A percentile compares a stretch with the other conserved stretches of the same genome.
These are phyloP conservation scores for Trypoxylon attenuatum DNA, from an alignment of 2,888 invertebrate species.

Conservation along the genomic window DNA sequence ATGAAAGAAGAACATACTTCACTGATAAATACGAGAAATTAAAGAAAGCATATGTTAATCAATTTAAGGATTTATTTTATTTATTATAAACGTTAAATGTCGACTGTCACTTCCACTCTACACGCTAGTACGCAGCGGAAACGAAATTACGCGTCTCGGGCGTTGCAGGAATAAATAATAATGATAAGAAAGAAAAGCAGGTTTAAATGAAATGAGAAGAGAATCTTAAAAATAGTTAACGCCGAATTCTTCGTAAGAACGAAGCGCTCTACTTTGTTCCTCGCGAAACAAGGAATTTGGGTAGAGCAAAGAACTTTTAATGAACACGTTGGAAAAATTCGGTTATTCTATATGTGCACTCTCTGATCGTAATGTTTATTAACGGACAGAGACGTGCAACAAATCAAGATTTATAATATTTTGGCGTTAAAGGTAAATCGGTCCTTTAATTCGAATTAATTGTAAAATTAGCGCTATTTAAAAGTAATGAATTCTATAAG, in stretches of 20 bases:
- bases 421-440: too few species aligned
- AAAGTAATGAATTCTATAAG: too few species aligned
- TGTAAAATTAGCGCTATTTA: too few species aligned
- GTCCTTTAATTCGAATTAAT: too few species aligned
- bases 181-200: slow-evolving; percentile 11
- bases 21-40: too few species aligned
- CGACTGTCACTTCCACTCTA: slow-evolving; percentile 29
- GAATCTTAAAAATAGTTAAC: too few species aligned
- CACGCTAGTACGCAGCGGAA: slow-evolving; percentile 25
- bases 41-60: slow-evolving; percentile 23
- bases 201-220: background rate
- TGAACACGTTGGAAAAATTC: background rate
- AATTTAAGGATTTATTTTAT: slow-evolving; percentile 38
- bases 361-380: too few species aligned
- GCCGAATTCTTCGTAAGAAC: background rate
- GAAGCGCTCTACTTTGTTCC: background rate
- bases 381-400: too few species aligned
- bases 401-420: too few species aligned
- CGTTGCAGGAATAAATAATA: slow-evolving; percentile 38
- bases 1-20: too few species aligned
- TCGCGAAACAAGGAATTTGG: background rate
- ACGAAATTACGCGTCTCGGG: slow-evolving; percentile 20
- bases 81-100: slow-evolving; percentile 43
- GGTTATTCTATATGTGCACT: too few species aligned
- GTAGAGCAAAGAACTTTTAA: background rate